These are phyloP conservation scores for Apostichopus japonicus DNA, from an alignment of 35 echinoderm and acorn worm genomes.

Conservation along the genomic window DNA sequence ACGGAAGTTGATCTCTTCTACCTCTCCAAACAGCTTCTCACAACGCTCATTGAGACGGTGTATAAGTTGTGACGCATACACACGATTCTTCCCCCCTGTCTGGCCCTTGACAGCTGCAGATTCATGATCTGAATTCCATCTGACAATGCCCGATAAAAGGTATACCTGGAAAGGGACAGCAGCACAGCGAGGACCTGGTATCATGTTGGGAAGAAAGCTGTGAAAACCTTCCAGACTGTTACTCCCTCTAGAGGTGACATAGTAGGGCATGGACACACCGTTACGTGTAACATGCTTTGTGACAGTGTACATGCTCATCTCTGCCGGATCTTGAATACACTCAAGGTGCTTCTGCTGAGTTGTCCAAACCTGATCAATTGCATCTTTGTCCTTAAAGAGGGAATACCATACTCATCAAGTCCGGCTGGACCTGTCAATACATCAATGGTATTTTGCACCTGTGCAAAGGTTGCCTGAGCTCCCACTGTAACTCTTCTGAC, in stretches of 20 bases:
- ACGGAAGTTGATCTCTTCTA: slow-evolving; percentile 60
- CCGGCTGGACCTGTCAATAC: neutral
- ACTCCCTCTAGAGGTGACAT: slow-evolving; percentile 9
- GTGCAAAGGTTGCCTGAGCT: neutral
- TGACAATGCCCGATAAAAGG: slow-evolving; percentile 44
- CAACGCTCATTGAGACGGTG: slow-evolving; percentile 56
- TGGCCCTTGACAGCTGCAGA: slow-evolving; percentile 49
- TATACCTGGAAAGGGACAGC: slow-evolving; percentile 67
- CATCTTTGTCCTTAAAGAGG: slow-evolving; percentile 41
- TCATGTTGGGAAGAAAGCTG: slow-evolving; percentile 56
- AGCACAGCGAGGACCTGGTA: slow-evolving; percentile 68
- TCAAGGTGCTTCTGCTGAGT: slow-evolving; percentile 65
- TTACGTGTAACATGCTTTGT: slow-evolving; percentile 47
- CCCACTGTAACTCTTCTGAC: no score
- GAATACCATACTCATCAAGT: slow-evolving; percentile 29
- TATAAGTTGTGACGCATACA: slow-evolving; percentile 49
- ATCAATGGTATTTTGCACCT: slow-evolving; percentile 27
- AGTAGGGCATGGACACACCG: slow-evolving; percentile 52
- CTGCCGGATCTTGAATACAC: slow-evolving; percentile 63
- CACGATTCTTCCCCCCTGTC: slow-evolving; percentile 30
- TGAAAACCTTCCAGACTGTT: slow-evolving; percentile 66
- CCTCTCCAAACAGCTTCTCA: slow-evolving; percentile 57
- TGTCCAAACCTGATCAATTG: slow-evolving; percentile 62
- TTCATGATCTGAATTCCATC: slow-evolving; percentile 64
- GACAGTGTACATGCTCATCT: slow-evolving; percentile 59